phyloP scores from a whole-genome alignment of 1,140 invertebrate species.

The Samia ricini region DNA sequence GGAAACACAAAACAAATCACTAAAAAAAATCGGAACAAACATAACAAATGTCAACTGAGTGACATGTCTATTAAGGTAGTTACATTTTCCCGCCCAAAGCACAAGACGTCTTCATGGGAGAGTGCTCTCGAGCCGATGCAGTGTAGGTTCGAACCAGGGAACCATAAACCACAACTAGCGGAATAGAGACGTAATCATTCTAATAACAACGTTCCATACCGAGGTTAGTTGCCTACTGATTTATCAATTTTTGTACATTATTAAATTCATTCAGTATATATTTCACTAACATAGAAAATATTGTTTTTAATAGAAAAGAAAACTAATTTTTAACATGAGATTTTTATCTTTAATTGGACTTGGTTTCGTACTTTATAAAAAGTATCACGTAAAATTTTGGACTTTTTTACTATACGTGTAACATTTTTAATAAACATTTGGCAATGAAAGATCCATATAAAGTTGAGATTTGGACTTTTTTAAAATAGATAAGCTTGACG shows the following conservation, averaged over 20 bases:
- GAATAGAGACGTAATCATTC: constrained; percentile 8
- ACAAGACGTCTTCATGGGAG: constrained; percentile 67
- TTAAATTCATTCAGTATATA: not conserved
- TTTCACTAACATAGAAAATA: not conserved
- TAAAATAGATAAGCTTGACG: too few species aligned
- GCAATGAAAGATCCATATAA: too few species aligned
- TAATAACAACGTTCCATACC: constrained; percentile 2
- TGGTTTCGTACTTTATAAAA: too few species aligned
- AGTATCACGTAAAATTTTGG: too few species aligned
- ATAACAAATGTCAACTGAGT: constrained; percentile 6
- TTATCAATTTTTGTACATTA: not conserved
- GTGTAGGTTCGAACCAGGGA: constrained; percentile 24
- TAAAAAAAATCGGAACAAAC: constrained; percentile 5
- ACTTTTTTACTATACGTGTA: too few species aligned
- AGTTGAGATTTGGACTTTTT: too few species aligned
- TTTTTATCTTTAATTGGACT: too few species aligned
- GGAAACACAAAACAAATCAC: not conserved
- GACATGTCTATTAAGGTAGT: constrained; percentile 39
- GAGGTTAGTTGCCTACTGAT: not conserved
- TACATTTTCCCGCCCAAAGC: constrained; percentile 60
- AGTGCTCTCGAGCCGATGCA: constrained; percentile 32
- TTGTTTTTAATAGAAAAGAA: not conserved
- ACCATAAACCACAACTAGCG: constrained; percentile 58
- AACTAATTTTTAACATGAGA: too few species aligned
- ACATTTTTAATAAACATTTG: too few species aligned